These are phyloP conservation scores for Muricea muricata DNA, from an alignment of 92 coral and sea anemone genomes.

Conservation along the genomic window DNA sequence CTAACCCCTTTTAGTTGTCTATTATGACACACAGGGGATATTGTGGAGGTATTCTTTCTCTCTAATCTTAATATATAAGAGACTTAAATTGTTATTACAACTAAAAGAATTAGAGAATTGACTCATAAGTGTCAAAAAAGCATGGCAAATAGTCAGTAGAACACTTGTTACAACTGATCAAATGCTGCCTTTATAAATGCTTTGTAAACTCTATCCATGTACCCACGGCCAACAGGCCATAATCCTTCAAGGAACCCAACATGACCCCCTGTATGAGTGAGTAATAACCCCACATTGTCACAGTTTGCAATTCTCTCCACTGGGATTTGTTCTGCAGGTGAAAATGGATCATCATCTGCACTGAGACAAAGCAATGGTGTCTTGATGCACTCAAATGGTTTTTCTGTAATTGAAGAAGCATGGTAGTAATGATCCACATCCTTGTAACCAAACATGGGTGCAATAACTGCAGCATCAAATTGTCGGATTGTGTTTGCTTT, in stretches of 20 bases:
- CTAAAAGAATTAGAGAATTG: too few relatives aligned
- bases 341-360: constrained; percentile 95
- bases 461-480: constrained; percentile 78
- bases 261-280: constrained; percentile 87
- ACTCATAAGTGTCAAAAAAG: too few relatives aligned
- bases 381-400: constrained; percentile 73
- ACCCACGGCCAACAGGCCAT: constrained; percentile 79
- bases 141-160: too few relatives aligned
- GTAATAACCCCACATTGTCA: constrained; percentile 76
- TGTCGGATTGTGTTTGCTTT: constrained; percentile 74
- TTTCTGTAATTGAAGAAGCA: constrained; percentile 79
- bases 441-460: constrained; percentile 90
- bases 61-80: too few relatives aligned
- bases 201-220: constrained; percentile 71
- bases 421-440: constrained; percentile 78
- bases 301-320: constrained; percentile 68
- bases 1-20: too few relatives aligned
- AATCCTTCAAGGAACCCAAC: constrained; percentile 88
- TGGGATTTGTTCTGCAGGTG: constrained; percentile 82
- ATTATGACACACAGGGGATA: too few relatives aligned
- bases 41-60: too few relatives aligned
- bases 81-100: too few relatives aligned
- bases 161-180: constrained; percentile 45
- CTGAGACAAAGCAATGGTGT: constrained; percentile 79
- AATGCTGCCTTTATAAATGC: constrained; percentile 74